Evolutionary conservation across 2,888 invertebrate species (phyloP).

Genomic region (Anorthoa munda): DNA sequence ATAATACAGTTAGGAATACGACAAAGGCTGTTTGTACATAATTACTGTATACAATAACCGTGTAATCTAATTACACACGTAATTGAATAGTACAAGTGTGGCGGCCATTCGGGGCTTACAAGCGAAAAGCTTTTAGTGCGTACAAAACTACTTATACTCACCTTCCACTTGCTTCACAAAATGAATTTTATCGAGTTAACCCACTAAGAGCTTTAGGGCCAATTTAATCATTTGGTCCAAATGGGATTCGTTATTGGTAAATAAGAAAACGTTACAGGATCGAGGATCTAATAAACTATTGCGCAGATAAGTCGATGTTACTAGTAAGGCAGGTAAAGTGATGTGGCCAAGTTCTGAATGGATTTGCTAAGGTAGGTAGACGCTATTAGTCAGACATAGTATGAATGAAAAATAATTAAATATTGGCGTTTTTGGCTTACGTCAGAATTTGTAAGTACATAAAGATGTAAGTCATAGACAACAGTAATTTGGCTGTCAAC

Average conservation of each 20-base stretch:
- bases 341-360: neutral
- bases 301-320: neutral
- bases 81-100: constrained; percentile 76
- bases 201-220: constrained; percentile 76
- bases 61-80: constrained; percentile 73
- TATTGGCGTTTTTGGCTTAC: constrained; percentile 13
- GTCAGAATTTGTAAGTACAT: constrained; percentile 12
- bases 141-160: constrained; percentile 80
- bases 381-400: neutral
- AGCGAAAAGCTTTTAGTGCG: constrained; percentile 81
- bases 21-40: constrained; percentile 36
- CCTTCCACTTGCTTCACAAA: constrained; percentile 76
- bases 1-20: constrained; percentile 5
- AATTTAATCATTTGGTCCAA: constrained; percentile 78
- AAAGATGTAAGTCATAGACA: constrained; percentile 4
- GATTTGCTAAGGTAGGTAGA: neutral
- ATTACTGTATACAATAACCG: constrained; percentile 50
- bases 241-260: constrained; percentile 66
- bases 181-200: constrained; percentile 83
- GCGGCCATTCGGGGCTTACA: constrained; percentile 72
- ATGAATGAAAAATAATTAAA: constrained; percentile 1
- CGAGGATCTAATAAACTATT: constrained; percentile 25
- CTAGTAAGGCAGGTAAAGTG: neutral
- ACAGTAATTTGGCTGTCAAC: constrained; percentile 45
- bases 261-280: constrained; percentile 48